phyloP scores from a whole-genome alignment of 2,888 invertebrate genomes.

The Crematogaster levior region DNA sequence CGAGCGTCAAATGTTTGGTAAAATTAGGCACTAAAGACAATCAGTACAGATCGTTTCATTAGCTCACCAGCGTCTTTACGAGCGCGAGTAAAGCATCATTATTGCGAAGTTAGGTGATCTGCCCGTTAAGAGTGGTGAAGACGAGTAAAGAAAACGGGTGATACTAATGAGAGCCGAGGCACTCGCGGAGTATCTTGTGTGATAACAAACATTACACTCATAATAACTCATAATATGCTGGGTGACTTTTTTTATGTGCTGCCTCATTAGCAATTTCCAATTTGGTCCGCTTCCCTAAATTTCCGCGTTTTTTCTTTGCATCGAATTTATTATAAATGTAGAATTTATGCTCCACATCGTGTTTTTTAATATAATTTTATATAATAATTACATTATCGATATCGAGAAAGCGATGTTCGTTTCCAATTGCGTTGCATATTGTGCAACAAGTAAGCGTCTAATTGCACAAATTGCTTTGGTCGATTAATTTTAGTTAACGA shows the following conservation, averaged over 20 bases:
- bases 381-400: not conserved
- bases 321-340: slow-evolving; percentile 7
- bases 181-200: slow-evolving; percentile 21
- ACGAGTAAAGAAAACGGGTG: not conserved
- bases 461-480: slow-evolving; percentile 3
- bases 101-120: slow-evolving; percentile 60
- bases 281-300: not conserved
- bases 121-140: slow-evolving; percentile 15
- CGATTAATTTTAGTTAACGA: slow-evolving; percentile 11
- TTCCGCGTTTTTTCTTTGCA: slow-evolving; percentile 21
- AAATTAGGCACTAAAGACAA: slow-evolving; percentile 61
- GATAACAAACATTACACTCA: slow-evolving; percentile 46
- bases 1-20: not conserved
- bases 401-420: not conserved
- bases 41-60: slow-evolving; percentile 71
- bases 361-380: not conserved
- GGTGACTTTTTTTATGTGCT: slow-evolving; percentile 40
- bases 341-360: not conserved
- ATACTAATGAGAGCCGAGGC: slow-evolving; percentile 52
- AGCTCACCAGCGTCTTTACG: slow-evolving; percentile 55
- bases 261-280: slow-evolving; percentile 26
- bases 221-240: slow-evolving; percentile 49
- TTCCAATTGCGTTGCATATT: not conserved
- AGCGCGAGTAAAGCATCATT: slow-evolving; percentile 69
- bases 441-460: not conserved